phyloP scores from a whole-genome alignment of 2,888 invertebrate species.

The Plagiodera versicolora region DNA sequence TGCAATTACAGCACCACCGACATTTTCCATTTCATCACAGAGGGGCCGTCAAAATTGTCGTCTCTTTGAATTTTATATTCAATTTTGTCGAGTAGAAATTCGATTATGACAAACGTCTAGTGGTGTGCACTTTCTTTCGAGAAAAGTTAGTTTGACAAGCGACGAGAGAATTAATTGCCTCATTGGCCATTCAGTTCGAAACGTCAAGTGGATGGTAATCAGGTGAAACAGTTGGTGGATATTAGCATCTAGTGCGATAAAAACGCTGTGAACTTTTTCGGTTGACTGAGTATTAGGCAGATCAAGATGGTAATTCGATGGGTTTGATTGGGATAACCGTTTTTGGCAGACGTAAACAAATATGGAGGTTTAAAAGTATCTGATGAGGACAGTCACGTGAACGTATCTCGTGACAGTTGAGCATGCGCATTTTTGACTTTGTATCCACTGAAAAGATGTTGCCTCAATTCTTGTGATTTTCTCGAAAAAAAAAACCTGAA shows the following conservation, averaged over 20 bases:
- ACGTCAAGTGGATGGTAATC: background rate
- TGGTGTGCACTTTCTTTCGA: conserved; percentile 41
- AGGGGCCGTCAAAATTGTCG: conserved; percentile 49
- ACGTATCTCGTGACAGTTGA: no score
- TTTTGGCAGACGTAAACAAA: no score
- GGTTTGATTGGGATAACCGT: no score
- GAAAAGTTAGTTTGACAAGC: conserved; percentile 25
- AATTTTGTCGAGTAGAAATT: conserved; percentile 52
- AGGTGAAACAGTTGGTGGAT: background rate
- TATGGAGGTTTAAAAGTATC: no score
- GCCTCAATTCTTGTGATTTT: no score
- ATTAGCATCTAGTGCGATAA: background rate
- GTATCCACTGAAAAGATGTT: no score
- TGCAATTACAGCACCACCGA: conserved; percentile 52
- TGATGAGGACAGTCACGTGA: no score
- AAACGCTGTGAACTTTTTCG: no score
- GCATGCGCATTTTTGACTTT: no score
- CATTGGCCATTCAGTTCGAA: background rate
- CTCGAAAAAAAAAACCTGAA: no score
- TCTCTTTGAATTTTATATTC: conserved; percentile 56
- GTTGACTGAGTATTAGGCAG: no score
- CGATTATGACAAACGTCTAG: conserved; percentile 47
- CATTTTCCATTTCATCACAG: conserved; percentile 53
- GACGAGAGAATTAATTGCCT: conserved; percentile 31
- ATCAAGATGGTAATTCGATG: no score